Conservation (phyloP, 92 coral and sea anemone genomes). For the Phymanthus crucifer region DNA sequence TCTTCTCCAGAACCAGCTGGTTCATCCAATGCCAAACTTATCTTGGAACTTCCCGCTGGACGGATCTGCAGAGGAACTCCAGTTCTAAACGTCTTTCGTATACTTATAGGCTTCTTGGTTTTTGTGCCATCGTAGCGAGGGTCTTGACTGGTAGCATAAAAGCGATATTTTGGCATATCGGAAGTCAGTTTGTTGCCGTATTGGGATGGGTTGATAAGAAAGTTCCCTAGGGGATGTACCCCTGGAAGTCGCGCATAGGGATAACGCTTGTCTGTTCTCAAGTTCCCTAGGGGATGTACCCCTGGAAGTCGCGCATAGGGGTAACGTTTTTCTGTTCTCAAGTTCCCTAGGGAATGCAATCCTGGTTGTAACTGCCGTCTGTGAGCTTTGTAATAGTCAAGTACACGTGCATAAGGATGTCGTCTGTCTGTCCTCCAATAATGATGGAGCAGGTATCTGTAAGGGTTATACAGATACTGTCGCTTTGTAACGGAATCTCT, state of each 20-base stretch:
- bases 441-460: not conserved
- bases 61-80: slow-evolving; percentile 7
- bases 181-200: not conserved
- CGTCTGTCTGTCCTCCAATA: not conserved
- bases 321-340: no score
- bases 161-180: not conserved
- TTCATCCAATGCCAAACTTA: not conserved
- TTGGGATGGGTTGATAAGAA: not conserved
- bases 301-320: no score
- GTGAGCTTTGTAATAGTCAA: not conserved
- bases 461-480: slow-evolving; percentile 11
- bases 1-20: not conserved
- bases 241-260: no score
- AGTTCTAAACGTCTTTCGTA: not conserved
- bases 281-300: not conserved
- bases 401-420: not conserved
- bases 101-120: not conserved
- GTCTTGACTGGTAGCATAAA: not conserved
- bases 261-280: no score
- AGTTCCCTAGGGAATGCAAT: not conserved
- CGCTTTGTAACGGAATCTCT: not conserved
- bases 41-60: not conserved
- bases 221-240: not conserved
- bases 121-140: not conserved
- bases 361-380: not conserved